Evolutionary conservation across 1,140 invertebrate genomes (phyloP), one percentile per base, ranked within the genome.

Genomic region (Diprion similis): DNA sequence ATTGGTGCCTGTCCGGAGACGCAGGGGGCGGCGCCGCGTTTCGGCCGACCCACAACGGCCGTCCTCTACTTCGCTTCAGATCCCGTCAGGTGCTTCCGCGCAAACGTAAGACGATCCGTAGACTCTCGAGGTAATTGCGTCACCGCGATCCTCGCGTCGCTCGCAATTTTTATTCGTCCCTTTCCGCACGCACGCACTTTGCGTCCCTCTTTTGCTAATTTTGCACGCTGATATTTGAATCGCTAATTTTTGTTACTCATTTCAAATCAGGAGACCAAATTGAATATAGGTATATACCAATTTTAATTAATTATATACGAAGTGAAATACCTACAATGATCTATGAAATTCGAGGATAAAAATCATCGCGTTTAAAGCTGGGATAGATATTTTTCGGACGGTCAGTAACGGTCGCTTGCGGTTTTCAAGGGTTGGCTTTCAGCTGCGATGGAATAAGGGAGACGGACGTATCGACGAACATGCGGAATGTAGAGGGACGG

Each of bases 371-470:
- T 59, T 13, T 17, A 13, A 59, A 17, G 0, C 78, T 79, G 80
- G 82, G 83, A 85, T 83, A 82, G 84, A 86, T 81, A 85, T 85
- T 84, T 85, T 82, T 83, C 78, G 80, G 84, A 85, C 77, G 83
- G 83, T 84, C 85, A 84, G 84, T 84, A 82, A 78, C 45, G 78
- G 80, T 80, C 75, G 77, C 73, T 80, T 86, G 84, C 79, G 85
- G 84, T 85, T 85, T 83, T 10, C 72, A 75, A 76, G 76, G 79
- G 79, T 82, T 79, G 80, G 80, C 81, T 82, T 81, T 76, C 77
- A 81, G 81, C 79, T 80, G 73, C 37, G 73, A n/a, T 71, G 70
- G 80, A 74, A 78, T 68, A 80, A 82, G 77, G 71, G 77, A 78
- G 77, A 81, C 73, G 51, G 11, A 6, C 11, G 51, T 13, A 7